Evolutionary conservation across 2,113 vertebrate genomes (phyloP), one percentile per base, ranked within the genome.

Genomic region (Halichoeres trimaculatus): DNA sequence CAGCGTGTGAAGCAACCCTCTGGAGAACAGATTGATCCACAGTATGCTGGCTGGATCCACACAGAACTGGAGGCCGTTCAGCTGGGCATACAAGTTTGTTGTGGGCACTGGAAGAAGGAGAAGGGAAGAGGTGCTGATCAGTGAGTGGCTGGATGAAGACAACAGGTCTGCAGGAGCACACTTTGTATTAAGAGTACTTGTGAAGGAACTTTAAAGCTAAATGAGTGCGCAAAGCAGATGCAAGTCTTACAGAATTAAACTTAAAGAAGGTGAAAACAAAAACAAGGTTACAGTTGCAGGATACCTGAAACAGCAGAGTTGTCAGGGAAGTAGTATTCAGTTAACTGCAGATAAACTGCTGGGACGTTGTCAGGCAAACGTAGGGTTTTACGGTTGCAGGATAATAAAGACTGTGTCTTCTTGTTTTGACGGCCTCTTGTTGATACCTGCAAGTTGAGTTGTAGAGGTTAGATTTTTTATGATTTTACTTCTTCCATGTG

Each of bases 291-390:
- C 4, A 17, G 14, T 5, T 51, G 16, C 16, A 23, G 52, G 74
- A 87, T 94, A 99, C 98, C 97, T 90, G 95, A 93, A 85, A 96
- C 93, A 74, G 89, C 89, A 61, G 95, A 91, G 84, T 95, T 95
- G 90, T 98, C 96, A 14, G 97, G 95, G 75, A 97, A 96, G 93
- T 99, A 99, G 90, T 99, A 99, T 59, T 99, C 98, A 0, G 96
- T 98, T 85, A 99, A 99, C 80, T 99, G 96, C 66, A 99, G 91
- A 60, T 99, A 96, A 87, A 99, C 94, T 64, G 96, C 97, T 64
- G 98, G 96, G 10, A 94, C 87, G 70, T 93, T 93, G 50, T 95
- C 88, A 0, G 96, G 95, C 53, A 97, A 90, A 61, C 71, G 93
- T 64, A 95, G 89, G 53, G 89, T 89, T 85, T 96, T 96, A 52